These are phyloP conservation scores for Meteorus cinctellus DNA, from an alignment of 2,888 invertebrate genomes.

Conservation along the genomic window DNA sequence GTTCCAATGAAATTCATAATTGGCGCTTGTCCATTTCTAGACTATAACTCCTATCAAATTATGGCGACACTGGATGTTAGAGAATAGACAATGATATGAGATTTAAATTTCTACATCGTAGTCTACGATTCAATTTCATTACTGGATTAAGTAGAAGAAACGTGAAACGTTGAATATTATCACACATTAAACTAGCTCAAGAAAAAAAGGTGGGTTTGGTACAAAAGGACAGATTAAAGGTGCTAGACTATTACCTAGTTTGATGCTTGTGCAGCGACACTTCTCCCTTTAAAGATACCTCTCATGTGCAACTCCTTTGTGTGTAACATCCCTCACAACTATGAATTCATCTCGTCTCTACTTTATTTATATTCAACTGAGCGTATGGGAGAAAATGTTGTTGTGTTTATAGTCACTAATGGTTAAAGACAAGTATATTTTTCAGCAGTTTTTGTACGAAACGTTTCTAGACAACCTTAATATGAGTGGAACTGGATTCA, in stretches of 20 bases:
- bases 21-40: constrained; percentile 45
- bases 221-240: neutral
- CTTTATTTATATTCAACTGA: constrained; percentile 1
- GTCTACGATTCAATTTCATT: neutral
- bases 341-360: neutral
- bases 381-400: neutral
- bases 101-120: neutral
- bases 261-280: neutral
- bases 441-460: neutral
- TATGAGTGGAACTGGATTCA: neutral
- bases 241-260: neutral
- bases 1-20: constrained; percentile 51
- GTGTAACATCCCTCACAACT: neutral
- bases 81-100: constrained; percentile 14
- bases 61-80: constrained; percentile 21
- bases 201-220: neutral
- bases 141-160: neutral
- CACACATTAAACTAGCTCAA: neutral
- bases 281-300: neutral
- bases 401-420: constrained; percentile 4
- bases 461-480: neutral
- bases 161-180: neutral
- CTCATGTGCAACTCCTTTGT: neutral
- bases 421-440: neutral
- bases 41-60: constrained; percentile 17